Percentiles rank a stretch among this genome's conserved stretches.
Evolutionary conservation across 2,797 vertebrate genomes (phyloP).

Genomic region (Peromyscus attwateri): DNA sequence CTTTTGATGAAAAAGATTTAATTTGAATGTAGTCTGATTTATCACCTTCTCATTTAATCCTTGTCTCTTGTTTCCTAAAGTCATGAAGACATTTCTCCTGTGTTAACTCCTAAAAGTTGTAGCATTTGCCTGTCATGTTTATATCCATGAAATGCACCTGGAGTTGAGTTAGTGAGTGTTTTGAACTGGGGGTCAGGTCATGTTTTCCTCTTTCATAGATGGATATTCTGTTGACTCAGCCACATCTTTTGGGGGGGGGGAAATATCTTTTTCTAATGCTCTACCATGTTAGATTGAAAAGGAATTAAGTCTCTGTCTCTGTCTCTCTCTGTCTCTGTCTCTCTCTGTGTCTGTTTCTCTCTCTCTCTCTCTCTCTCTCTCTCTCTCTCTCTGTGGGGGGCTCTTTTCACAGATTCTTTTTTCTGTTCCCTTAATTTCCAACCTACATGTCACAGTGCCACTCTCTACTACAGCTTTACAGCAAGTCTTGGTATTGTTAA

Average conservation of each 20-base stretch:
- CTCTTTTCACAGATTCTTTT: neutral
- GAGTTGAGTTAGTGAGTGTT: neutral
- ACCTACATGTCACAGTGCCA: neutral
- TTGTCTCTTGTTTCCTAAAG: neutral
- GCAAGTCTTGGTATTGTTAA: neutral
- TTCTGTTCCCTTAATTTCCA: neutral
- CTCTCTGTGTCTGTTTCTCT: too few relatives aligned
- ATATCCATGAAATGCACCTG: neutral
- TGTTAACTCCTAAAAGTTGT: neutral
- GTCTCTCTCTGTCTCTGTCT: too few relatives aligned
- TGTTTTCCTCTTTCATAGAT: neutral
- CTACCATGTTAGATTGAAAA: neutral
- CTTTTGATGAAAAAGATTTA: slow-evolving; percentile 40
- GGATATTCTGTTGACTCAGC: neutral
- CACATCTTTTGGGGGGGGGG: neutral
- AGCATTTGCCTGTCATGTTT: neutral
- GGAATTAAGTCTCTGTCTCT: neutral
- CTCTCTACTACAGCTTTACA: neutral
- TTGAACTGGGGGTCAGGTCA: neutral
- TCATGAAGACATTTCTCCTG: slow-evolving; percentile 5
- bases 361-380: too few relatives aligned
- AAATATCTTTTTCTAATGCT: neutral
- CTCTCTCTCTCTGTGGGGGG: neutral
- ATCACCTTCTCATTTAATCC: neutral
- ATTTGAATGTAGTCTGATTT: neutral